These are phyloP conservation scores for Ophion obscuratus DNA, from an alignment of 2,888 invertebrate species.

Conservation along the genomic window DNA sequence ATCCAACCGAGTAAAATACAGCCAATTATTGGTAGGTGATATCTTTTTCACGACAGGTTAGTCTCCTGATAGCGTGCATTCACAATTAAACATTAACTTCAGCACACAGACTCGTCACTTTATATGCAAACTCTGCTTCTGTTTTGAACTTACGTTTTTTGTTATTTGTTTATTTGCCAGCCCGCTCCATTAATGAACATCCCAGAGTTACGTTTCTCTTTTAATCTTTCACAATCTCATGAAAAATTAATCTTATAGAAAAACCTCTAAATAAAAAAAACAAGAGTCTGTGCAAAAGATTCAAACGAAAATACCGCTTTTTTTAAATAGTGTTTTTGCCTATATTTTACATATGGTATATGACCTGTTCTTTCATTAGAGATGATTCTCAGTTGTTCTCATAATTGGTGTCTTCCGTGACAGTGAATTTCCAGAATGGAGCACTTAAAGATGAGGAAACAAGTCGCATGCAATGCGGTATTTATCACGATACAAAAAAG, in stretches of 20 bases:
- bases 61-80: not conserved
- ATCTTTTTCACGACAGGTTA: slow-evolving; percentile 24
- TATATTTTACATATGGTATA: too few species aligned
- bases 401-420: not conserved
- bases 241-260: too few species aligned
- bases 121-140: not conserved
- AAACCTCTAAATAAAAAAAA: too few species aligned
- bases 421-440: slow-evolving; percentile 81
- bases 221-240: too few species aligned
- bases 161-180: too few species aligned
- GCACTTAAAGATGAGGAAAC: slow-evolving; percentile 78
- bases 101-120: not conserved
- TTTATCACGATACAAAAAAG: slow-evolving; percentile 75
- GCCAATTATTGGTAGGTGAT: slow-evolving; percentile 78
- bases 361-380: not conserved
- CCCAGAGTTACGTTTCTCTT: too few species aligned
- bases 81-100: not conserved
- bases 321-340: too few species aligned
- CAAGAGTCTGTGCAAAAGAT: too few species aligned
- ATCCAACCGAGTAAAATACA: slow-evolving; percentile 77
- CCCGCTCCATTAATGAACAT: too few species aligned
- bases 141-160: not conserved
- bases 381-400: not conserved
- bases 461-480: slow-evolving; percentile 76
- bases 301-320: too few species aligned